phyloP scores from a whole-genome alignment of 2,888 invertebrate genomes.

The Watsonalla binaria region DNA sequence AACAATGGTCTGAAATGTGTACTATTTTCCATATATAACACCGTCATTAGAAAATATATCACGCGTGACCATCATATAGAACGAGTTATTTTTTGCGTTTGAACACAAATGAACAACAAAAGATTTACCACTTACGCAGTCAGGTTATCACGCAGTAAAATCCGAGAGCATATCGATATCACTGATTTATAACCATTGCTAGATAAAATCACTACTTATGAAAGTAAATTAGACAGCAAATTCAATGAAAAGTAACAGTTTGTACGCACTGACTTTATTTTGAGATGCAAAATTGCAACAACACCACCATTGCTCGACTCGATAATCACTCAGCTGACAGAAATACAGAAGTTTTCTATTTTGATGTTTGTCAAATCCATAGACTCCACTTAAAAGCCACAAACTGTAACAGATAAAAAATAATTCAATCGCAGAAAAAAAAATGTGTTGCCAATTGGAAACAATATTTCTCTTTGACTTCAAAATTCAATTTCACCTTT shows the following conservation, averaged over 20 bases:
- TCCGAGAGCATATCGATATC: slow-evolving; percentile 22
- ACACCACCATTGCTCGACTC: slow-evolving; percentile 64
- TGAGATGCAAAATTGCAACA: slow-evolving; percentile 42
- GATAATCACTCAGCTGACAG: slow-evolving; percentile 31
- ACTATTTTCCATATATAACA: not conserved
- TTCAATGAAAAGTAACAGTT: slow-evolving; percentile 21
- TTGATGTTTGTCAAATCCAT: not conserved
- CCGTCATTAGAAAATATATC: slow-evolving; percentile 13
- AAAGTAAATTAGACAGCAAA: slow-evolving; percentile 9
- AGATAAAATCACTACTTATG: not conserved
- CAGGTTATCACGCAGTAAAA: slow-evolving; percentile 37
- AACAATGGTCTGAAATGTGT: too few relatives aligned
- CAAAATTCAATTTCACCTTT: too few relatives aligned
- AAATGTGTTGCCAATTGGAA: too few relatives aligned
- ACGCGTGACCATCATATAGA: slow-evolving; percentile 30
- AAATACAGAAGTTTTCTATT: slow-evolving; percentile 2
- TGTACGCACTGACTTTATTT: slow-evolving; percentile 29
- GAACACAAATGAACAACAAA: slow-evolving; percentile 51
- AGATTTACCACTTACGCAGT: slow-evolving; percentile 65
- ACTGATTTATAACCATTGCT: slow-evolving; percentile 22
- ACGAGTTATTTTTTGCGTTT: slow-evolving; percentile 54
- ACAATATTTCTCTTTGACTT: too few relatives aligned
- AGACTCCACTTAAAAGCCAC: too few relatives aligned
- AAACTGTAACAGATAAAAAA: too few relatives aligned
- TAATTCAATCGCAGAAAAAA: too few relatives aligned